phyloP scores from a whole-genome alignment of 2,113 vertebrate genomes.

The Macquaria australasica region DNA sequence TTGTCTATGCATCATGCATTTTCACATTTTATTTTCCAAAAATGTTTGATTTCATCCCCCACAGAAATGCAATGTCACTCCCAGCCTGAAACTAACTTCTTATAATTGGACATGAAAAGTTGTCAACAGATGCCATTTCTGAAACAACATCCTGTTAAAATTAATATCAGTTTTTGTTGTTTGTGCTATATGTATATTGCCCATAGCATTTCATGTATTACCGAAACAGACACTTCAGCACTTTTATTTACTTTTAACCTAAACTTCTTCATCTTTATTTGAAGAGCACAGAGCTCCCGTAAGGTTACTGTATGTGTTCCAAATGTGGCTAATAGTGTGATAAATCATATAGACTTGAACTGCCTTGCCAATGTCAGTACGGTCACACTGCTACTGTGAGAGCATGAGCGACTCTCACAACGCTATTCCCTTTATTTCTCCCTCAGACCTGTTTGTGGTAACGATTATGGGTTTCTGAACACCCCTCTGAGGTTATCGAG shows the following conservation, averaged over 20 bases:
- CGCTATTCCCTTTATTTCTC: constrained; percentile 52
- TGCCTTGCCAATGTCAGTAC: constrained; percentile 71
- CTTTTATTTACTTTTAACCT: constrained; percentile 53
- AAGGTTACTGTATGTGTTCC: constrained; percentile 62
- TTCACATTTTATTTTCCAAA: neutral
- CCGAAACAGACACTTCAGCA: constrained; percentile 17
- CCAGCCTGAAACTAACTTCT: constrained; percentile 21
- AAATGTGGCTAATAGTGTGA: constrained; percentile 69
- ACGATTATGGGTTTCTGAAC: constrained; percentile 63
- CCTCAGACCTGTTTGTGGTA: constrained; percentile 66
- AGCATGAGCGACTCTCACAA: constrained; percentile 35
- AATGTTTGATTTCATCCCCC: constrained; percentile 2
- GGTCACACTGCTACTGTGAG: constrained; percentile 47
- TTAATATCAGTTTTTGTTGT: neutral
- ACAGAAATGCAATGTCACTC: constrained; percentile 6
- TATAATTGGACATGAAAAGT: neutral
- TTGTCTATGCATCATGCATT: constrained; percentile 39
- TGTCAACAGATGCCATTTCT: neutral
- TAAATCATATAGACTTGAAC: constrained; percentile 73
- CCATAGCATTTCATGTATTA: neutral
- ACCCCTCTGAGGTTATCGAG: constrained; percentile 65
- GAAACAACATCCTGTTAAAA: neutral
- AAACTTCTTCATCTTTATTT: constrained; percentile 40
- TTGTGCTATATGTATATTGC: neutral
- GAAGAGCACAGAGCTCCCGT: constrained; percentile 40